Percentiles rank a stretch among this genome's conserved stretches.
These are phyloP conservation scores for Chloropsis cyanopogon DNA, from an alignment of 2,113 vertebrate species.

Conservation along the genomic window DNA sequence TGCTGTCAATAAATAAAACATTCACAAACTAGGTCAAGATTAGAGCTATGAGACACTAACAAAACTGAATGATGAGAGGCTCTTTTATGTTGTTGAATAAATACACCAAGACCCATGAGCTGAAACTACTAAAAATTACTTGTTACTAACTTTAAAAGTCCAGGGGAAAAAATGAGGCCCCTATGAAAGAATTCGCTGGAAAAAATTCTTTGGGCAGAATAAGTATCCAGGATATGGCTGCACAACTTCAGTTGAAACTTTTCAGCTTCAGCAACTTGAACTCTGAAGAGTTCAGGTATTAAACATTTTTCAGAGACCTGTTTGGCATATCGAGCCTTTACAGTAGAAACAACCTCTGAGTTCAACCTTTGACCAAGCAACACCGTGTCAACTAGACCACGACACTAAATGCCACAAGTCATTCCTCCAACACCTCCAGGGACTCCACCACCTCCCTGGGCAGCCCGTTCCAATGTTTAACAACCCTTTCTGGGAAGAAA, in stretches of 20 bases:
- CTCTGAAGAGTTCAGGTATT: neutral
- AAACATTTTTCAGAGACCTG: neutral
- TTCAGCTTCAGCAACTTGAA: neutral
- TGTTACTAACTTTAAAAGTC: neutral
- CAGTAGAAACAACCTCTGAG: neutral
- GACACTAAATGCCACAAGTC: neutral
- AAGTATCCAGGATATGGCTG: neutral
- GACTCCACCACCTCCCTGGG: neutral
- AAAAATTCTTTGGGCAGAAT: neutral
- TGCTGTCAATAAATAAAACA: neutral
- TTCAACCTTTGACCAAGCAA: neutral
- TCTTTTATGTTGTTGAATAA: conserved; percentile 34
- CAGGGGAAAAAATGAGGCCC: neutral
- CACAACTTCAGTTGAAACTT: neutral
- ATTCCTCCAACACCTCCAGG: neutral
- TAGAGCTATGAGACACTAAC: conserved; percentile 28
- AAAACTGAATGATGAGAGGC: conserved; percentile 10
- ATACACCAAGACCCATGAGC: neutral
- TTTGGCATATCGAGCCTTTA: neutral
- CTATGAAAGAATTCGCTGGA: neutral
- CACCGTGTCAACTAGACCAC: neutral
- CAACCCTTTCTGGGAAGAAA: neutral
- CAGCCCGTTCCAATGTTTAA: neutral
- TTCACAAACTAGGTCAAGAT: conserved; percentile 46
- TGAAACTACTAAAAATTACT: conserved; percentile 22